Conservation (phyloP, 1,140 invertebrate genomes). For the Bombyx mandarina region DNA sequence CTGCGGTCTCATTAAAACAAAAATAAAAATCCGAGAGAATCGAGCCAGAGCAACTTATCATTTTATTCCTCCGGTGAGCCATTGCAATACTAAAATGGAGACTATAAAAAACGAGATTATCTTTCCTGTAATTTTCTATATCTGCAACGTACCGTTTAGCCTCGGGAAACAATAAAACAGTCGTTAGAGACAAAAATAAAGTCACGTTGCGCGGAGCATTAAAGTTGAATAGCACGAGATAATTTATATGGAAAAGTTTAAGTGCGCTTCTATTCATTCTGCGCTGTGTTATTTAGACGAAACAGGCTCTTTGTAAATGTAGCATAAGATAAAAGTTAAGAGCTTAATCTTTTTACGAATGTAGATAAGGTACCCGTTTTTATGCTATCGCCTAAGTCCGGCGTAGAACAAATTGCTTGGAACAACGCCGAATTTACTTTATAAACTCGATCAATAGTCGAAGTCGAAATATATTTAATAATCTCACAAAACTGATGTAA, state of each 20-base stretch:
- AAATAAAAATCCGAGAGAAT: constrained; percentile 1
- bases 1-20: constrained; percentile 5
- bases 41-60: constrained; percentile 7
- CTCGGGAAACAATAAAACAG: constrained; percentile 18
- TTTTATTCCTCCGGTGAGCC: constrained; percentile 16
- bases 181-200: constrained; percentile 16
- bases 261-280: neutral
- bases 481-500: too few species aligned
- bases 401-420: too few species aligned
- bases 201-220: constrained; percentile 2
- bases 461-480: too few species aligned
- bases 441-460: too few species aligned
- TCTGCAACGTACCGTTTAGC: constrained; percentile 7
- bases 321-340: neutral
- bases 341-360: neutral
- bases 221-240: constrained; percentile 5
- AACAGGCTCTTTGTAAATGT: neutral
- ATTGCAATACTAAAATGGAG: constrained; percentile 21
- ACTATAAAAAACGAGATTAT: constrained; percentile 26
- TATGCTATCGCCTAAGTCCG: too few species aligned
- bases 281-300: neutral
- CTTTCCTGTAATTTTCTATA: constrained; percentile 26
- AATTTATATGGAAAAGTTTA: neutral
- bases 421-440: too few species aligned
- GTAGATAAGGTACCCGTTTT: too few species aligned